phyloP scores from a whole-genome alignment of 2,113 vertebrate species.

The Elgaria multicarinata region DNA sequence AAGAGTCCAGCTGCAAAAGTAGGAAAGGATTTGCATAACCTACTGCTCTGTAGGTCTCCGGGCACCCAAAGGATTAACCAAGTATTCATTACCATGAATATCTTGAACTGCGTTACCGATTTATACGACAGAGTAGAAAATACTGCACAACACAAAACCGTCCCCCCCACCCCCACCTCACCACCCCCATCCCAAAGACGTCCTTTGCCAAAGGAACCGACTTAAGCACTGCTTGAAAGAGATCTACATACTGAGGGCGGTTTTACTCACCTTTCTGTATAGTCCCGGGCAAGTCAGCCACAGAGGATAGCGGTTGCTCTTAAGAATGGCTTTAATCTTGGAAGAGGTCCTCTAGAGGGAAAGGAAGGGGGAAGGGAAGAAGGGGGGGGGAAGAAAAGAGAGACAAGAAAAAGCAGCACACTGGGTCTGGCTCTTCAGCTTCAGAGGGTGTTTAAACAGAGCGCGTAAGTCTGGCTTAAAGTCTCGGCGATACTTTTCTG shows the following conservation, averaged over 20 bases:
- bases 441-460: constrained; percentile 71
- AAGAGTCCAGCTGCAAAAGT: constrained; percentile 72
- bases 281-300: constrained; percentile 74
- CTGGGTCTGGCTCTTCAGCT: constrained; percentile 49
- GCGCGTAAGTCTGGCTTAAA: constrained; percentile 64
- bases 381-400: background rate
- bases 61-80: constrained; percentile 73
- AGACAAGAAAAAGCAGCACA: constrained; percentile 4
- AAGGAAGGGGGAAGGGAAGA: background rate
- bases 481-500: constrained; percentile 69
- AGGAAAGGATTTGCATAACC: constrained; percentile 74
- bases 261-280: constrained; percentile 80
- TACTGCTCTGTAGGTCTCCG: constrained; percentile 72
- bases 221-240: constrained; percentile 69
- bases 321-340: constrained; percentile 75
- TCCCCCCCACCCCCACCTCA: constrained; percentile 3
- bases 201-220: constrained; percentile 61
- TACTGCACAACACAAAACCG: constrained; percentile 58
- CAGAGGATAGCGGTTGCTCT: constrained; percentile 66
- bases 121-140: constrained; percentile 74
- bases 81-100: constrained; percentile 73
- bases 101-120: constrained; percentile 74
- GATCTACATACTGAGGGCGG: constrained; percentile 67
- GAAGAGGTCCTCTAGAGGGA: constrained; percentile 72
- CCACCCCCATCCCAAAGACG: background rate